Percentiles rank a stretch among this genome's conserved stretches.
These are phyloP conservation scores for Spongilla lacustris DNA, from an alignment of 37 sponge, comb jelly and placozoan species.

Conservation along the genomic window DNA sequence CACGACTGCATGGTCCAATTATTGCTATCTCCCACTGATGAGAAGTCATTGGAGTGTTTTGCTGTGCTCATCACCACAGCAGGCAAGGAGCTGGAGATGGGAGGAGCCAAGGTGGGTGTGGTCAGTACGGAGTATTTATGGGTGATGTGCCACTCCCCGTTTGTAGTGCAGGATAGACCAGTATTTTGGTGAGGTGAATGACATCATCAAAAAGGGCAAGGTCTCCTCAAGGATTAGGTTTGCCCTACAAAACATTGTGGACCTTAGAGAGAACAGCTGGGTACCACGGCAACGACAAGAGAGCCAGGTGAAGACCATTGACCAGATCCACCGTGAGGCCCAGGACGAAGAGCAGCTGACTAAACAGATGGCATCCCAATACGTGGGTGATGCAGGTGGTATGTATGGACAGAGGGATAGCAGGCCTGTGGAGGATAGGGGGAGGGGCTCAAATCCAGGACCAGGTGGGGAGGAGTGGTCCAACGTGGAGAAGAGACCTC, in stretches of 20 bases:
- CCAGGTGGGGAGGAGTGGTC: neutral
- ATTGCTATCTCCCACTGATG: constrained; percentile 63
- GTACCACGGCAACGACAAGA: constrained; percentile 40
- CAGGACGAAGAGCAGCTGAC: constrained; percentile 27
- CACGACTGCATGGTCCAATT: constrained; percentile 80
- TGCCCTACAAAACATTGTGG: constrained; percentile 81
- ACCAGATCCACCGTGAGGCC: constrained; percentile 65
- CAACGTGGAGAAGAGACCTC: neutral
- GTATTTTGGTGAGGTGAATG: constrained; percentile 65
- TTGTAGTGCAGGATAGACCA: constrained; percentile 50
- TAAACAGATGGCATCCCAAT: constrained; percentile 39
- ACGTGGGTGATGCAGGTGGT: neutral
- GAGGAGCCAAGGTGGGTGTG: constrained; percentile 52
- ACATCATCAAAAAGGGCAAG: constrained; percentile 70
- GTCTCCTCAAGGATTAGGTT: constrained; percentile 60
- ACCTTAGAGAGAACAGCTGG: constrained; percentile 52
- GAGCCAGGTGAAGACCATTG: constrained; percentile 56
- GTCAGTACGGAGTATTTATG: neutral
- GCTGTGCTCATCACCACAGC: constrained; percentile 77
- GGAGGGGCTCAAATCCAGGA: neutral
- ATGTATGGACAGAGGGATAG: neutral
- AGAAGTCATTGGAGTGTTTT: constrained; percentile 83
- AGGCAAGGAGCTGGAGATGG: constrained; percentile 82
- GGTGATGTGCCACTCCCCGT: neutral
- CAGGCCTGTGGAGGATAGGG: neutral